Base-by-base conservation (phyloP, 2,797 vertebrate genomes). In the Anolis apletophallus region DNA sequence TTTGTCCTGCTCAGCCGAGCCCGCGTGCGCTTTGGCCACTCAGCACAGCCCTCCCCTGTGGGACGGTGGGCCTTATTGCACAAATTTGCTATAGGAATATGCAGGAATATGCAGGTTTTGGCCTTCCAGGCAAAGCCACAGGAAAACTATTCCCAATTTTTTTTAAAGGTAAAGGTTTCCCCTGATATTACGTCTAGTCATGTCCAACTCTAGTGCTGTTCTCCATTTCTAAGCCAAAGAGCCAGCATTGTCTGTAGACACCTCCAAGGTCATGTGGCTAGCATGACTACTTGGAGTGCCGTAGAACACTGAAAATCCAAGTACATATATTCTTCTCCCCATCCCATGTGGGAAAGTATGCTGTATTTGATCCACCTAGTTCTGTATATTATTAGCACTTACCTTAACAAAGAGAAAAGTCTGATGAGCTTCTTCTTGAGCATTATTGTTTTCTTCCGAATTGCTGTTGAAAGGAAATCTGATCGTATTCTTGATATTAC, bases 351-450 rank as follows among this genome's bases (percentile, higher is more conserved):
- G 59, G 26, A 9, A 6, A 78, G 80, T 8, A 54, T 12, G 55
- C 10, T 71, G 32, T 72, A 26, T 87, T 86, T 29, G 19, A 5
- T 11, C 85, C 91, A 84, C 40, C 26, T 26, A 54, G 0, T 0
- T 76, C 0, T 5, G 29, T 34, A 19, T 80, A 86, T n/a, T 54
- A 57, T 68, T 12, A 87, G 29, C 40, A 90, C 96, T 96, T 96
- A 96, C 96, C 96, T 96, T 97, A 55, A 96, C 91, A 81, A 90
- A 95, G 55, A 97, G 75, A 61, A 0, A 87, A 84, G 96, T 94
- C 40, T 94, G 88, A 4, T 14, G 23, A 14, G 85, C 50, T 50
- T 87, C 85, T 32, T 14, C 16, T 10, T 16, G 17, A 29, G 21
- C 76, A 81, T 74, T 81, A 54, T 91, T n/a, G 0, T 12, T 88